Evolutionary conservation across 1,140 invertebrate species (phyloP).

Genomic region (Melanaphis sacchari): DNA sequence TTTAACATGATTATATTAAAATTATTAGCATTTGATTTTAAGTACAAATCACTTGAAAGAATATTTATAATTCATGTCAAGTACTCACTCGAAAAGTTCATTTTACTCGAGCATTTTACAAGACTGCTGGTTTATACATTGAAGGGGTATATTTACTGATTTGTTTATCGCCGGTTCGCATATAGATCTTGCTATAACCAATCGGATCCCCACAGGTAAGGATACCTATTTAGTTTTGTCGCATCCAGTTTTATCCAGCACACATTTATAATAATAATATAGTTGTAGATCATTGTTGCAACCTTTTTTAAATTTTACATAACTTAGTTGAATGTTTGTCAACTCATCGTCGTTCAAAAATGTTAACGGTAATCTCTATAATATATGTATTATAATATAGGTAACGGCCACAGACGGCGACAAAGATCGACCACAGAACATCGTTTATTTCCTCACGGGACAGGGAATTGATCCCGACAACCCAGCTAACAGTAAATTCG

Average conservation of each 20-base stretch:
- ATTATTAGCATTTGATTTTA: too few species aligned
- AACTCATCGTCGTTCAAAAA: neutral
- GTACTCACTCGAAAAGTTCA: neutral
- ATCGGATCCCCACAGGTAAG: slow-evolving; percentile 18
- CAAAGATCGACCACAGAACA: slow-evolving; percentile 91
- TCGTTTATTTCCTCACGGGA: slow-evolving; percentile 95
- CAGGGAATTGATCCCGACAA: slow-evolving; percentile 95
- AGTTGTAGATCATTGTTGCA: slow-evolving; percentile 9
- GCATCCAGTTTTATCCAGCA: neutral
- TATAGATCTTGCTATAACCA: neutral
- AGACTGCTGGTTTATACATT: slow-evolving; percentile 2
- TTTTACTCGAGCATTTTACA: neutral
- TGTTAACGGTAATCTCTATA: neutral
- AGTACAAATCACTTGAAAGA: too few species aligned
- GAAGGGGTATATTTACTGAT: neutral
- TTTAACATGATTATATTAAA: too few species aligned
- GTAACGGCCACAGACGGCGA: slow-evolving; percentile 95
- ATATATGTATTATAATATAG: slow-evolving; percentile 67
- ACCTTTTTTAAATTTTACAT: neutral
- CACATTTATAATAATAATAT: neutral
- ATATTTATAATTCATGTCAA: too few species aligned
- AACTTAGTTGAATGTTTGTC: neutral
- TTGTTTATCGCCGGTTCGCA: neutral
- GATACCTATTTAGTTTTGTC: neutral
- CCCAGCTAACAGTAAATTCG: slow-evolving; percentile 93